Evolutionary conservation across 2,113 vertebrate genomes (phyloP), one percentile per base, ranked within the genome.

Genomic region (Petroica traversi): DNA sequence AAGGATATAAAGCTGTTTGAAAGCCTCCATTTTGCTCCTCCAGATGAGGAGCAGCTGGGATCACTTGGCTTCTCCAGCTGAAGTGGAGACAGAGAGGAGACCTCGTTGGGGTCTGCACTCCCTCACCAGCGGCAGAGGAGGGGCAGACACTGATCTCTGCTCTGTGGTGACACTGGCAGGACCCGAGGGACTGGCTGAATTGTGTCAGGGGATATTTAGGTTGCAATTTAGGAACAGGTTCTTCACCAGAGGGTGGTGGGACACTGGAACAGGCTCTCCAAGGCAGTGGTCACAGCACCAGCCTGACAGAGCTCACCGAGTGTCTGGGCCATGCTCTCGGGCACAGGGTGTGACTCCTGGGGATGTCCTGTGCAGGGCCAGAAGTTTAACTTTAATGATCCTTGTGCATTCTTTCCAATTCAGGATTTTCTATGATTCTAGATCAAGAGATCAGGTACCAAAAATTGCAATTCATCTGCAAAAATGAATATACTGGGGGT

Each of bases 321-420:
- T 2, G 0, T 1, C 2, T 9, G 54, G 33, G 22, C 57, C 45
- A 8, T 6, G 48, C 57, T 26, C 38, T 36, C 1, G 1, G 57
- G 67, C 62, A 48, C 52, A 26, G 4, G 28, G 3, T 10, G 33
- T 1, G 38, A 28, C 7, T 45, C 2, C 16, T 6, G 46, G 45
- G 22, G 11, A 4, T n/a, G 15, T 18, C 17, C 1, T 36, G 45
- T 6, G 26, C 62, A 76, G 45, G 33, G 33, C 3, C 73, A 4
- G 11, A 12, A 22, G 62, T 0, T 52, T 28, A 4, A 38, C 9
- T 38, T 19, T 3, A 1, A 15, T 38, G 19, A n/a, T 11, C 46
- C 28, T 19, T 2, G 0, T 28, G 28, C 23, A 45, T 29, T 28
- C 38, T n/a, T 54, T 45, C 38, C 46, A 38, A 6, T 12, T 61